These are phyloP conservation scores for Mesorhabditis spiculigera DNA, from an alignment of 2,888 invertebrate species.

Conservation along the genomic window DNA sequence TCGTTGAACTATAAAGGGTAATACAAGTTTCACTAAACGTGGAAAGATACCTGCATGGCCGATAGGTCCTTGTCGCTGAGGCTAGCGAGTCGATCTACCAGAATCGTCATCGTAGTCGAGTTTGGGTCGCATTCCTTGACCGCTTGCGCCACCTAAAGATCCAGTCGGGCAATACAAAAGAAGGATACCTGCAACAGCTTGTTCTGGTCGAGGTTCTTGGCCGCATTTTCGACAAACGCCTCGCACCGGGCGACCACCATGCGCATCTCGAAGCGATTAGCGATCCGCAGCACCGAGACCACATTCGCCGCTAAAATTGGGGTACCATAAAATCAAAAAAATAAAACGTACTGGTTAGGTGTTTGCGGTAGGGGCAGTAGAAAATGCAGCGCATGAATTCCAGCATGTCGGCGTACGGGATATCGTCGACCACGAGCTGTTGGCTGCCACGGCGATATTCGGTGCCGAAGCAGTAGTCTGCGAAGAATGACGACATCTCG, in stretches of 20 bases:
- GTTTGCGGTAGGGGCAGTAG: conserved; percentile 47
- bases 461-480: conserved; percentile 25
- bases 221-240: conserved; percentile 34
- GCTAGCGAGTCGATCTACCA: conserved; percentile 37
- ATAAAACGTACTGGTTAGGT: conserved; percentile 29
- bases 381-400: conserved; percentile 46
- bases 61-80: conserved; percentile 22
- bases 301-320: conserved; percentile 31
- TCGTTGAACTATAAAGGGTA: conserved; percentile 30
- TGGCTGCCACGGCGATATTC: conserved; percentile 17
- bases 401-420: conserved; percentile 34
- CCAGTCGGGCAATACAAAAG: not conserved
- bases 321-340: not conserved
- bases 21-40: not conserved
- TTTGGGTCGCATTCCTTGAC: conserved; percentile 45
- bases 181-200: conserved; percentile 40
- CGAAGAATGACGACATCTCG: conserved; percentile 45
- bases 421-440: conserved; percentile 30
- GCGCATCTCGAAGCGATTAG: conserved; percentile 40
- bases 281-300: conserved; percentile 34
- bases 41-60: not conserved
- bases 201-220: conserved; percentile 34
- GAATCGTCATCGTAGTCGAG: conserved; percentile 38
- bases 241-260: conserved; percentile 45
- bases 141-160: conserved; percentile 38